A percentile compares a stretch with the other conserved stretches of the same genome.
These are phyloP conservation scores for Podarcis muralis DNA, from an alignment of 2,113 vertebrate species.

Conservation along the genomic window DNA sequence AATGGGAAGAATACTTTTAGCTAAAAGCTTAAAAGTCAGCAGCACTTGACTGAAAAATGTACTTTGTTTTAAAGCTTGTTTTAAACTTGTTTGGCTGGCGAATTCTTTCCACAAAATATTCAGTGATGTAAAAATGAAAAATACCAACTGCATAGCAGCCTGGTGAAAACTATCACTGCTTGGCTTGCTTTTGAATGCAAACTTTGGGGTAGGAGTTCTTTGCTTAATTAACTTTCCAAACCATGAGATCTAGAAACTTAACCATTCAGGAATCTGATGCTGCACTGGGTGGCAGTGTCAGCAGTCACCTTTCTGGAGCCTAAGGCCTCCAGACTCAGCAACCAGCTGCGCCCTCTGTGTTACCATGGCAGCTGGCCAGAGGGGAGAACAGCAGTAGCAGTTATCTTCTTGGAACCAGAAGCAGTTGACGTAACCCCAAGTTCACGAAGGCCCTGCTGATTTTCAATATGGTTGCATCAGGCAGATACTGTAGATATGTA, in stretches of 20 bases:
- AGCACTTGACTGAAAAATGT: conserved; percentile 39
- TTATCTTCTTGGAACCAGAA: no score
- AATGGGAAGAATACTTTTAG: conserved; percentile 58
- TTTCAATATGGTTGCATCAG: no score
- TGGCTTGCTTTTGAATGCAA: conserved; percentile 23
- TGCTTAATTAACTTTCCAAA: background rate
- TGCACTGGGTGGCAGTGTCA: background rate
- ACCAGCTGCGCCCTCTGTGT: background rate
- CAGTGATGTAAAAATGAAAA: conserved; percentile 35
- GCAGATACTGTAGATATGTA: no score
- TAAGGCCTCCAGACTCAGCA: background rate
- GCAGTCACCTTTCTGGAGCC: background rate
- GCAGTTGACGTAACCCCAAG: no score
- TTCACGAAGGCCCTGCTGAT: no score
- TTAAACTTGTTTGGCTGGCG: conserved; percentile 32
- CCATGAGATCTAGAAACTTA: background rate
- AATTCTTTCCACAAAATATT: conserved; percentile 48
- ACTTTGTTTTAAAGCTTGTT: conserved; percentile 45
- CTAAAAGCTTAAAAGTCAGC: conserved; percentile 49
- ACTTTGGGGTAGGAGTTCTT: background rate
- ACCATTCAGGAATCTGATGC: background rate
- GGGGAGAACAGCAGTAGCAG: background rate
- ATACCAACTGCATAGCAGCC: background rate
- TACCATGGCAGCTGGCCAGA: background rate
- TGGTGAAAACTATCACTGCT: conserved; percentile 31